Evolutionary conservation across 2,113 vertebrate species (phyloP), one percentile per base, ranked within the genome.

Genomic region (Cheirogaleus medius): DNA sequence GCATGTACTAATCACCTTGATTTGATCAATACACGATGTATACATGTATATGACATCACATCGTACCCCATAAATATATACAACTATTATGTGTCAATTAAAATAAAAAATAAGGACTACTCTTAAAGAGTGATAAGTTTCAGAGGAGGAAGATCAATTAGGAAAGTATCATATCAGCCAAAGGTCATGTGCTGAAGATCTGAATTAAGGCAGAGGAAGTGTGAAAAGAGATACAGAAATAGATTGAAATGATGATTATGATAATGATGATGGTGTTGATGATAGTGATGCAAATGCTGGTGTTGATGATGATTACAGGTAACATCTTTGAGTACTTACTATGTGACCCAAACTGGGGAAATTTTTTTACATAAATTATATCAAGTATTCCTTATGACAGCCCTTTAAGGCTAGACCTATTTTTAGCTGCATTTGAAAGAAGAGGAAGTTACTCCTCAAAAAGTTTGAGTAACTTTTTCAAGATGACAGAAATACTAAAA

Each of bases 391-490:
- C 11, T 63, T 66, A 54, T 49, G 29, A 58, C 8, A 95, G 12
- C 18, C 37, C 8, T 93, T 7, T n/a, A 85, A 91, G 3, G 0
- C 47, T 44, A 68, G 21, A 21, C 0, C 27, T 93, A 44, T 74
- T 83, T 95, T 96, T 87, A 71, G 87, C 56, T 96, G 69, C 14
- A 74, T 73, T 95, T 89, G 34, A 68, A 93, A 71, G 27, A 80
- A 85, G n/a, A 84, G 4, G 4, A 93, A 81, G 64, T 54, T 63
- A 54, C 37, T 86, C 15, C 12, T 94, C 60, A 66, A 71, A 42
- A 78, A 66, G 14, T 56, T 83, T 90, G 14, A 58, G 1, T 42
- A 77, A 81, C 8, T 82, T 78, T 23, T 58, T 88, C 23, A 91
- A 95, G 58, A 87, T 37, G 29, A 52, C 21, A 69, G 15, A 66